phyloP scores from a whole-genome alignment of 2,888 invertebrate species.

The Aleiodes testaceus region DNA sequence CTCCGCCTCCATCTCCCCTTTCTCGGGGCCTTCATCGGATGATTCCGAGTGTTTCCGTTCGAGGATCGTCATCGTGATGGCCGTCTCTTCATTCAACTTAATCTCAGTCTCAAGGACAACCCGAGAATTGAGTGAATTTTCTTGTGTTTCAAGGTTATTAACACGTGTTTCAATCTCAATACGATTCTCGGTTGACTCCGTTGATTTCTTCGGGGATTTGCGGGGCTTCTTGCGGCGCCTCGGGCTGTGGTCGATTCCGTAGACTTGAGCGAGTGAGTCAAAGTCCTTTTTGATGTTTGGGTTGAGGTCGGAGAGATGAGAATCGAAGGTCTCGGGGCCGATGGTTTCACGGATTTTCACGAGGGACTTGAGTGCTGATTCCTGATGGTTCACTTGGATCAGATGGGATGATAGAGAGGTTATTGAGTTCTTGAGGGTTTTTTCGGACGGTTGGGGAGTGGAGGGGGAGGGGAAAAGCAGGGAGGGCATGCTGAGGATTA shows the following conservation, averaged over 20 bases:
- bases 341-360: slow-evolving; percentile 81
- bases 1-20: slow-evolving; percentile 58
- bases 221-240: slow-evolving; percentile 31
- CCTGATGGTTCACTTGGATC: slow-evolving; percentile 75
- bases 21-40: slow-evolving; percentile 72
- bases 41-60: slow-evolving; percentile 77
- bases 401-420: slow-evolving; percentile 72
- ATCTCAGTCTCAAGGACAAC: slow-evolving; percentile 89
- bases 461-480: slow-evolving; percentile 66
- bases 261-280: slow-evolving; percentile 78
- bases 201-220: slow-evolving; percentile 46
- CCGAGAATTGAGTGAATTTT: slow-evolving; percentile 55
- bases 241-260: slow-evolving; percentile 67
- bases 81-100: slow-evolving; percentile 85
- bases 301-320: slow-evolving; percentile 72
- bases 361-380: slow-evolving; percentile 81
- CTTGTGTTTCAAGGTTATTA: slow-evolving; percentile 30
- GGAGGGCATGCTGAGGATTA: slow-evolving; percentile 70
- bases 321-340: slow-evolving; percentile 80
- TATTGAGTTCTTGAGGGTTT: slow-evolving; percentile 63
- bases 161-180: slow-evolving; percentile 4
- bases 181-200: background rate
- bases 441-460: slow-evolving; percentile 57
- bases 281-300: slow-evolving; percentile 76
- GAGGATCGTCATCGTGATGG: slow-evolving; percentile 88